Conservation (phyloP, 2,797 vertebrate species). For the Loriculus beryllinus region DNA sequence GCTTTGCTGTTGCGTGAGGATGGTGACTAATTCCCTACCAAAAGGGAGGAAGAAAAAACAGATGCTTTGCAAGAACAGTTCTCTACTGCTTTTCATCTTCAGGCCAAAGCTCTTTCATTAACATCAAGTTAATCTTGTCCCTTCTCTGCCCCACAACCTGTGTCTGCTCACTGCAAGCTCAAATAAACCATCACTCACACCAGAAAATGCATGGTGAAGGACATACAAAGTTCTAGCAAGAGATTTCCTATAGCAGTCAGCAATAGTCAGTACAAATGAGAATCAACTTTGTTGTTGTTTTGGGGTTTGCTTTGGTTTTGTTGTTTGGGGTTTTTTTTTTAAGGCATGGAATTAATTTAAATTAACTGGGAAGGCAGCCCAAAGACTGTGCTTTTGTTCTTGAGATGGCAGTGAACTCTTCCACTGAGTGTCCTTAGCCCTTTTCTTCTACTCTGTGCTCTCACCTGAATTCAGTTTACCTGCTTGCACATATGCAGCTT, state of each 20-base stretch:
- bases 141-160: background rate
- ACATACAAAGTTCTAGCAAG: background rate
- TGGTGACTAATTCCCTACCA: background rate
- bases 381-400: background rate
- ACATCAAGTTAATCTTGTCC: background rate
- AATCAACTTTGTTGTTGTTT: background rate
- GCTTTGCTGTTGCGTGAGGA: background rate
- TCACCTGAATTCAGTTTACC: background rate
- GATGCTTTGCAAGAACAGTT: background rate
- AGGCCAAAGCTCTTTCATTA: background rate
- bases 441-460: background rate
- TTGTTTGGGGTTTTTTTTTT: background rate
- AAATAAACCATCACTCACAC: background rate
- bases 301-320: background rate
- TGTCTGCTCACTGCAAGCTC: background rate
- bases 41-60: background rate
- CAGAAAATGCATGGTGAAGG: background rate
- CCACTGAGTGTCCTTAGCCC: background rate
- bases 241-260: background rate
- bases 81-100: background rate
- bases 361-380: background rate
- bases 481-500: background rate
- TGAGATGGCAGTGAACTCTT: background rate
- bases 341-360: background rate
- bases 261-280: background rate